A percentile compares a stretch with the other conserved stretches of the same genome.
Evolutionary conservation across 2,797 vertebrate genomes (phyloP).

Genomic region (Lophius americanus): DNA sequence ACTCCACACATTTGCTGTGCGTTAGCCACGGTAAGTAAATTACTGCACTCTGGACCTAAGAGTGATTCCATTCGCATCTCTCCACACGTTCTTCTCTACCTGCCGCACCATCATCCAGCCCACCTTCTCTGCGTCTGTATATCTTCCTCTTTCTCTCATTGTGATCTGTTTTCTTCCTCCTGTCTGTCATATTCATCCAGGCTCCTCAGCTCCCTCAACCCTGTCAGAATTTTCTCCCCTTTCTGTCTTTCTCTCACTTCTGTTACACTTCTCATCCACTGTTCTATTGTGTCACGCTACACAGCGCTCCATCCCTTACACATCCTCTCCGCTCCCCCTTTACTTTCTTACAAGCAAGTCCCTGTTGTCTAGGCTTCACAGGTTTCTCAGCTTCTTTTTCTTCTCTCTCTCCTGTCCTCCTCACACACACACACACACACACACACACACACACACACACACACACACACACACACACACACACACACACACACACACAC

Average conservation of each 20-base stretch:
- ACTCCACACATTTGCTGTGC: constrained; percentile 83
- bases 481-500: constrained; percentile 9
- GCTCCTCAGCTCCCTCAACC: constrained; percentile 73
- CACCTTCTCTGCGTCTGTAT: constrained; percentile 60
- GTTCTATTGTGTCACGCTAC: constrained; percentile 79
- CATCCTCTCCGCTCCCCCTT: constrained; percentile 62
- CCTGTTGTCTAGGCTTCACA: constrained; percentile 79
- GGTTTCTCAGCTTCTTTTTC: constrained; percentile 66
- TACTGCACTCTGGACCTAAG: constrained; percentile 75
- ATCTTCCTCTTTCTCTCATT: constrained; percentile 54
- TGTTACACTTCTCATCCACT: constrained; percentile 69
- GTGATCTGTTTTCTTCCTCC: constrained; percentile 68
- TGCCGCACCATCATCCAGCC: constrained; percentile 64
- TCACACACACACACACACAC: constrained; percentile 21
- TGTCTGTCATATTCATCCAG: constrained; percentile 76
- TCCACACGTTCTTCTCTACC: constrained; percentile 68
- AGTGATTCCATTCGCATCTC: constrained; percentile 79
- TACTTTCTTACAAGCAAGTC: constrained; percentile 78
- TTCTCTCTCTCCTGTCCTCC: not conserved
- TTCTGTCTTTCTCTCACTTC: constrained; percentile 73
- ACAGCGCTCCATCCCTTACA: constrained; percentile 69
- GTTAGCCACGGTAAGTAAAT: constrained; percentile 86
- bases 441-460: constrained; percentile 39
- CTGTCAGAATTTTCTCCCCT: constrained; percentile 75
- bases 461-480: constrained; percentile 18